A percentile compares a stretch with the other conserved stretches of the same genome.
Conservation (phyloP, 2,113 vertebrate species). For the Diadophis punctatus region DNA sequence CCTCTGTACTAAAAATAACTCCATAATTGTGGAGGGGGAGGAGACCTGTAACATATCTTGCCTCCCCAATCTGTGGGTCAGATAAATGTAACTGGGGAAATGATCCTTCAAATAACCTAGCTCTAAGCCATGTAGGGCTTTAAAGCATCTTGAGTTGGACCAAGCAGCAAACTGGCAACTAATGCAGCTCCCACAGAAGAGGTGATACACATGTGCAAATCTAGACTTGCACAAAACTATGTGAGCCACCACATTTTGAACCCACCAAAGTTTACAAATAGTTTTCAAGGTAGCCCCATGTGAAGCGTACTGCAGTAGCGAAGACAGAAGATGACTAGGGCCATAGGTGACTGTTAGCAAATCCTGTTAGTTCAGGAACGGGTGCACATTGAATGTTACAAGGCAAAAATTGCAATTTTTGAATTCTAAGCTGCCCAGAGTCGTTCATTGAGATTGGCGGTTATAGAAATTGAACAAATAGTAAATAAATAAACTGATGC, state of each 20-base stretch:
- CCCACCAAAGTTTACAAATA: not conserved
- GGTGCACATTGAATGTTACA: not conserved
- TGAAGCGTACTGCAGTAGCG: not conserved
- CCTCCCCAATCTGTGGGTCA: not conserved
- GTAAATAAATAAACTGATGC: not conserved
- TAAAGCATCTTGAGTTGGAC: not conserved
- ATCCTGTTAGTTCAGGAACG: not conserved
- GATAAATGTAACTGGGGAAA: not conserved
- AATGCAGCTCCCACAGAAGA: not conserved
- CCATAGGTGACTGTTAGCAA: not conserved
- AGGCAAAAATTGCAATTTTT: not conserved
- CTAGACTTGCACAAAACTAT: not conserved
- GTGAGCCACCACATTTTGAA: not conserved
- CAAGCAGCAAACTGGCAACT: not conserved
- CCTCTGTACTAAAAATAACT: not conserved
- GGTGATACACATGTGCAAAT: not conserved
- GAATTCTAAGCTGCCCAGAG: not conserved
- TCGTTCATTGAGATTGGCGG: not conserved
- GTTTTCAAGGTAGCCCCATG: not conserved
- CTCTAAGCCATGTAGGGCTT: not conserved
- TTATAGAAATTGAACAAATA: not conserved
- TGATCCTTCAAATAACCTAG: not conserved
- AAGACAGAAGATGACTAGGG: not conserved
- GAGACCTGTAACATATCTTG: not conserved
- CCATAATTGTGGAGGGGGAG: not conserved